Evolutionary conservation across 2,888 invertebrate species (phyloP), one percentile per base, ranked within the genome.

Genomic region (Hartigia nigra): DNA sequence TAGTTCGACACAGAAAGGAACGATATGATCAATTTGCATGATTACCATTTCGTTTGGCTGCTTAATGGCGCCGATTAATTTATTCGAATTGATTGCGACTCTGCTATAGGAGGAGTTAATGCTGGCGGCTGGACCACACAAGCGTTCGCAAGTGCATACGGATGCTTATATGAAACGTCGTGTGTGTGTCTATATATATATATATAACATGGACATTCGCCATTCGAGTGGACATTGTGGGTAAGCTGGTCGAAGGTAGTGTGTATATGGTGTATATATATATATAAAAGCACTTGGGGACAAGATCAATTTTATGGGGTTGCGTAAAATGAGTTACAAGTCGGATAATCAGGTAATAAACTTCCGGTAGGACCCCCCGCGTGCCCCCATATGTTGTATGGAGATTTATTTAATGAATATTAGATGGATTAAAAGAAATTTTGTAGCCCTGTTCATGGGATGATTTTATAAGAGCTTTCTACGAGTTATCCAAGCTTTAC

Each of bases 301-400:
- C 34, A 35, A 31, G 12, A 36, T 75, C 12, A 23, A 75, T 39
- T 75, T 75, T 39, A 36, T n/a, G 75, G 37, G n/a, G 36, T 11
- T 34, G 23, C 9, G n/a, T 34, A 36, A 36, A 75, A 36, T 39
- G 36, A 36, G 11, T 1, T 39, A 36, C 75, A 35, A 75, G 35
- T 35, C 12, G 75, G 23, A 75, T 75, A 75, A 75, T 76, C 35
- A 75, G 36, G 72, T 76, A 76, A 78, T 77, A 83, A 84, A 80
- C 74, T 80, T 34, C 75, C 76, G 78, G 32, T 34, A 77, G 78
- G 70, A 80, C 81, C 79, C 84, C 84, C 84, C 81, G 80, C 78
- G 77, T 77, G 81, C 14, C 23, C 12, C 75, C 75, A 75, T 36
- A 23, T 12, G 34, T 12, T 5, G 12, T 11, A 12, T 5, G 12